These are phyloP conservation scores for Drosophila sturtevanti DNA, from an alignment of 1,140 invertebrate genomes.

Conservation along the genomic window DNA sequence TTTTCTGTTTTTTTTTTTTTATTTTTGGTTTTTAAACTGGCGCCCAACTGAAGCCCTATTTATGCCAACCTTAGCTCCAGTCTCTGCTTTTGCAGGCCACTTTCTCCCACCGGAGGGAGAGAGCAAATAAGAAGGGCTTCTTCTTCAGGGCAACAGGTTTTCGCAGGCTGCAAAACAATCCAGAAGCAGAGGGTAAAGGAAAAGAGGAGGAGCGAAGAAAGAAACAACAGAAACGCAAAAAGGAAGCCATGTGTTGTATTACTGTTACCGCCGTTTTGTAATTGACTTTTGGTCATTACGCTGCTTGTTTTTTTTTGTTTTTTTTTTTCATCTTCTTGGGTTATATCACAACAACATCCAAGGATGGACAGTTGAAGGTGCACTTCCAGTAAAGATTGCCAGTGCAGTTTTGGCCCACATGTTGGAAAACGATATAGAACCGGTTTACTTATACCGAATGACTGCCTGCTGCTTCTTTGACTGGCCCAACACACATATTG, in stretches of 20 bases:
- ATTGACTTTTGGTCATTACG: conserved; percentile 69
- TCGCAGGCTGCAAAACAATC: neutral
- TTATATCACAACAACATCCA: conserved; percentile 71
- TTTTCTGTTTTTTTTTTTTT: conserved; percentile 28
- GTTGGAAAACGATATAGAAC: conserved; percentile 32
- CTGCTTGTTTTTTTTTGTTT: conserved; percentile 28
- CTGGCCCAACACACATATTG: conserved; percentile 8
- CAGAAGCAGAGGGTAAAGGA: neutral
- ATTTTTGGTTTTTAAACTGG: conserved; percentile 50
- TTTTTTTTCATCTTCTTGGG: conserved; percentile 18
- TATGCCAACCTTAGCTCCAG: neutral
- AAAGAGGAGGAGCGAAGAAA: neutral
- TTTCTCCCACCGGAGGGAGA: conserved; percentile 52
- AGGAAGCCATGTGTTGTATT: conserved; percentile 63
- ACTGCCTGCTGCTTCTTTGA: conserved; percentile 43
- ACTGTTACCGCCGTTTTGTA: conserved; percentile 45
- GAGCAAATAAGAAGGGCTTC: conserved; percentile 55
- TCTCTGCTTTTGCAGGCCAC: conserved; percentile 26
- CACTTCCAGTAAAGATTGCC: conserved; percentile 29
- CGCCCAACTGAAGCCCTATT: conserved; percentile 65
- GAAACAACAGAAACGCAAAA: neutral
- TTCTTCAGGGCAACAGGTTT: conserved; percentile 59
- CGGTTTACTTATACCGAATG: conserved; percentile 25
- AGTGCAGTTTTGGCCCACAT: conserved; percentile 45
- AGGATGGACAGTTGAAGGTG: conserved; percentile 31